Conservation (phyloP, 1,140 invertebrate genomes). For the Scaptomyza montana region DNA sequence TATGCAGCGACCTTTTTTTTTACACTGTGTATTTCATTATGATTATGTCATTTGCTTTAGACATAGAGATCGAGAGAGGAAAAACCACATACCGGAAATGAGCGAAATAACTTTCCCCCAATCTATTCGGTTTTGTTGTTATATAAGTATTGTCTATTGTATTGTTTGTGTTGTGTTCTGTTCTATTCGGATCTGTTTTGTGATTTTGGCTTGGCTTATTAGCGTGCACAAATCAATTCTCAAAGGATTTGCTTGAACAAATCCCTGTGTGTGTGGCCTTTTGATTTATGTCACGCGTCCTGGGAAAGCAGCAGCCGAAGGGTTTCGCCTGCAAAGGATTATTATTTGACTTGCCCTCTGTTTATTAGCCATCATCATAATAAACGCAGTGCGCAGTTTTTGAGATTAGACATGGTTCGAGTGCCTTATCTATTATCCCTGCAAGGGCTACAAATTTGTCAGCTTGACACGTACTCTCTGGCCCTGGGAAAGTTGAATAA, state of each 20-base stretch:
- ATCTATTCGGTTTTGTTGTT: not conserved
- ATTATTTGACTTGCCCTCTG: slow-evolving; percentile 56
- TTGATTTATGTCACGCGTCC: slow-evolving; percentile 80
- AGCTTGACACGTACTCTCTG: slow-evolving; percentile 51
- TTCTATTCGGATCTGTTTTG: slow-evolving; percentile 56
- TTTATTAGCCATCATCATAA: slow-evolving; percentile 47
- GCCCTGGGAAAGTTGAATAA: slow-evolving; percentile 54
- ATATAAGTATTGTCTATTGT: slow-evolving; percentile 5
- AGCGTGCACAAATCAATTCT: slow-evolving; percentile 83
- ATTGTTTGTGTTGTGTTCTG: slow-evolving; percentile 10
- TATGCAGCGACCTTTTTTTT: slow-evolving; percentile 1
- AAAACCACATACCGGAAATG: slow-evolving; percentile 52
- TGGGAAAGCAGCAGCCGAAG: slow-evolving; percentile 65
- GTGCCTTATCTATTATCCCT: slow-evolving; percentile 43
- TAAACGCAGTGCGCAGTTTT: slow-evolving; percentile 49
- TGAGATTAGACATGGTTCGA: slow-evolving; percentile 67
- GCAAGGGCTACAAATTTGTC: slow-evolving; percentile 67
- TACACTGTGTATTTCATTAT: slow-evolving; percentile 41
- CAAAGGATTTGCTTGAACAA: slow-evolving; percentile 77
- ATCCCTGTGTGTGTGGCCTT: slow-evolving; percentile 39
- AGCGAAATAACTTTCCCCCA: slow-evolving; percentile 38
- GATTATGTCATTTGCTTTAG: slow-evolving; percentile 75
- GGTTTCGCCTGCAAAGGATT: slow-evolving; percentile 18
- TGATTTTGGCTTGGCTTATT: slow-evolving; percentile 65
- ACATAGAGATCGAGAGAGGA: not conserved